Percentiles rank a stretch among this genome's conserved stretches.
Conservation (phyloP, 2,888 invertebrate species). For the Morpho deidamia region DNA sequence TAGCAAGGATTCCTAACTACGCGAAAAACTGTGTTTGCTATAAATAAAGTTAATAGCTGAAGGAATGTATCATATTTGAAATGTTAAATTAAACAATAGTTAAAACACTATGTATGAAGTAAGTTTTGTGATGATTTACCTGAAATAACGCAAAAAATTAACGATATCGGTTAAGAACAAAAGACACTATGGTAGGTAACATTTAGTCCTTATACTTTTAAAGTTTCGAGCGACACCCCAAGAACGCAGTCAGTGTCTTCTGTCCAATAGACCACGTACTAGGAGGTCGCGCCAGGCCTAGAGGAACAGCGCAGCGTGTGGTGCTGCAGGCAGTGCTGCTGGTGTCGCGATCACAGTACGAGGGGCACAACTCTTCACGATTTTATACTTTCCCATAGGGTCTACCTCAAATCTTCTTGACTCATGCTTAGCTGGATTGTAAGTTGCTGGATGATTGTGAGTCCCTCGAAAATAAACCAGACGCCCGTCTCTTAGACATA, state of each 20-base stretch:
- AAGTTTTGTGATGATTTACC: background rate
- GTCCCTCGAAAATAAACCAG: conserved; percentile 67
- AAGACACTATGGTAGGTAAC: background rate
- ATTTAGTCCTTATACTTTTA: background rate
- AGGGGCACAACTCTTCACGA: conserved; percentile 49
- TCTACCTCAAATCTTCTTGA: conserved; percentile 68
- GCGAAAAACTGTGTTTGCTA: no score
- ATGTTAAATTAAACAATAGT: no score
- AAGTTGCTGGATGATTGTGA: conserved; percentile 69
- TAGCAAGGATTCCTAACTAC: no score
- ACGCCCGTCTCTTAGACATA: conserved; percentile 68
- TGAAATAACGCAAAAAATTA: background rate
- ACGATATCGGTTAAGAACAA: background rate
- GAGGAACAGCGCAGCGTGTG: conserved; percentile 62
- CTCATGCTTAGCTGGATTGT: conserved; percentile 66
- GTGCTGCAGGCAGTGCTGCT: conserved; percentile 49
- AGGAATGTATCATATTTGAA: no score
- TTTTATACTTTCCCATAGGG: conserved; percentile 73
- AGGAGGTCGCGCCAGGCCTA: conserved; percentile 79
- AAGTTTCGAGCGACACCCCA: conserved; percentile 54
- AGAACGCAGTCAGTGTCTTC: conserved; percentile 54
- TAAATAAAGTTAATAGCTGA: no score
- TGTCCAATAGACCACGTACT: conserved; percentile 62
- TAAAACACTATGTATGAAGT: background rate
- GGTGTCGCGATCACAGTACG: conserved; percentile 36